Percentiles rank a stretch among this genome's conserved stretches.
phyloP scores from a whole-genome alignment of 1,140 invertebrate species.

The Drosophila ironensis region DNA sequence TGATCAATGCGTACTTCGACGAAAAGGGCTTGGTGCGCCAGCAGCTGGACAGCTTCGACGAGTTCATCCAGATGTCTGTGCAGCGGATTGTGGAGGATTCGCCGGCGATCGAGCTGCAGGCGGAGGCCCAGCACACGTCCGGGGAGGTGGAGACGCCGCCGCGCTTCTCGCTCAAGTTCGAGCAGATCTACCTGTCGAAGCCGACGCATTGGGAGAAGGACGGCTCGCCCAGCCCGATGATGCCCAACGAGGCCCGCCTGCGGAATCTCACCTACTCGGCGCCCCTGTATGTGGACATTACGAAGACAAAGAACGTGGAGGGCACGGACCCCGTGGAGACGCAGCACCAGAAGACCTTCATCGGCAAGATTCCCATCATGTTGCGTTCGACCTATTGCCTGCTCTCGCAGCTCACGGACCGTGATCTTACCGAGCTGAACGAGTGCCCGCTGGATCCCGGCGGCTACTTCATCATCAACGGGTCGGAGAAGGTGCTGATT shows the following conservation, averaged over 20 bases:
- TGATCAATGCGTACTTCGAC: slow-evolving; percentile 99
- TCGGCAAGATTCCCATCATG: slow-evolving; percentile 99
- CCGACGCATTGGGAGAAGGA: slow-evolving; percentile 99
- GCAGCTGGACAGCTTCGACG: slow-evolving; percentile 99
- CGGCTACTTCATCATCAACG: slow-evolving; percentile 98
- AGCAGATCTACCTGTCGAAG: slow-evolving; percentile 99
- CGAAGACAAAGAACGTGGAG: slow-evolving; percentile 96
- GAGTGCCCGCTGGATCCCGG: slow-evolving; percentile 99
- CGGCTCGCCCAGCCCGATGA: slow-evolving; percentile 98
- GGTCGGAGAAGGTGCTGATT: slow-evolving; percentile 97
- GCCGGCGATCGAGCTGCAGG: slow-evolving; percentile 97
- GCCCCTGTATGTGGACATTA: slow-evolving; percentile 98
- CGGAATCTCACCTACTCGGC: slow-evolving; percentile 97
- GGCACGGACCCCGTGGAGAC: slow-evolving; percentile 95
- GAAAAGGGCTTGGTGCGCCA: slow-evolving; percentile 99
- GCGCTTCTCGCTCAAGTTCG: slow-evolving; percentile 96
- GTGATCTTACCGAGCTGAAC: slow-evolving; percentile 99
- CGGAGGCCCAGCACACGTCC: slow-evolving; percentile 96
- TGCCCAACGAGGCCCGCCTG: slow-evolving; percentile 98
- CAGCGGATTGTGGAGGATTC: slow-evolving; percentile 99
- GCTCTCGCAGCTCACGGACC: slow-evolving; percentile 95
- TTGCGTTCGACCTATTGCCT: slow-evolving; percentile 98
- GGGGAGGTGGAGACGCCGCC: slow-evolving; percentile 96
- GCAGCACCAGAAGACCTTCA: slow-evolving; percentile 98
- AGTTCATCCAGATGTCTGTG: slow-evolving; percentile 99